Conservation (phyloP, 2,888 invertebrate species). For the Brachylomia viminalis region DNA sequence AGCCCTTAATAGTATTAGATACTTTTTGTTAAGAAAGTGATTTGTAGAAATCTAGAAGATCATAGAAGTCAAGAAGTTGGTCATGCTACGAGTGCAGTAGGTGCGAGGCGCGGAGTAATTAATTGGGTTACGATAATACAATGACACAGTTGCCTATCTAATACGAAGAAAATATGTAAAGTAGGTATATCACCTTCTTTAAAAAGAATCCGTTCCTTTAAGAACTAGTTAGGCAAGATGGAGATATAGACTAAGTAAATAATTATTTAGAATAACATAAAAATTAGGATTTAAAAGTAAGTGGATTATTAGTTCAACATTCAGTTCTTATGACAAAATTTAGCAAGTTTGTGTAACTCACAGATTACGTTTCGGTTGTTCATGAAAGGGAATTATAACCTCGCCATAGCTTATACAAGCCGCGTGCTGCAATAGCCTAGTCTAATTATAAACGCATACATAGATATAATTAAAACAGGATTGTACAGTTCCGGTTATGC, state of each 20-base stretch:
- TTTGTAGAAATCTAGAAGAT: too few relatives aligned
- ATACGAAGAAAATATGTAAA: background rate
- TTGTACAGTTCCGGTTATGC: constrained; percentile 28
- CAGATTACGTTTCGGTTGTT: constrained; percentile 54
- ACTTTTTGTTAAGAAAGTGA: too few relatives aligned
- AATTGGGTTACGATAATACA: background rate
- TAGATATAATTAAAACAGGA: constrained; percentile 43
- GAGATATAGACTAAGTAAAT: constrained; percentile 16
- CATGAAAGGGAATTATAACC: constrained; percentile 48
- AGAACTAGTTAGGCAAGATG: constrained; percentile 27
- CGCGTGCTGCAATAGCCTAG: constrained; percentile 52
- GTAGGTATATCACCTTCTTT: background rate
- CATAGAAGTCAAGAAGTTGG: too few relatives aligned
- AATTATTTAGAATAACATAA: constrained; percentile 19
- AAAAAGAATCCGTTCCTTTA: background rate
- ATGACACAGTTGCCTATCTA: background rate
- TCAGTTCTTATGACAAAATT: constrained; percentile 52
- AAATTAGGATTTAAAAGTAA: constrained; percentile 26
- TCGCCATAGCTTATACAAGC: constrained; percentile 57
- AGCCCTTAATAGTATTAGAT: too few relatives aligned
- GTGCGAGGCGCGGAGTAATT: background rate
- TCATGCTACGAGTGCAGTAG: too few relatives aligned
- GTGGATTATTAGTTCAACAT: constrained; percentile 41
- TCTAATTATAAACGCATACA: constrained; percentile 39
- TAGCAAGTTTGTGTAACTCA: constrained; percentile 36